phyloP scores from a whole-genome alignment of 1,140 invertebrate genomes.

The Brachionus asplanchnoidis region DNA sequence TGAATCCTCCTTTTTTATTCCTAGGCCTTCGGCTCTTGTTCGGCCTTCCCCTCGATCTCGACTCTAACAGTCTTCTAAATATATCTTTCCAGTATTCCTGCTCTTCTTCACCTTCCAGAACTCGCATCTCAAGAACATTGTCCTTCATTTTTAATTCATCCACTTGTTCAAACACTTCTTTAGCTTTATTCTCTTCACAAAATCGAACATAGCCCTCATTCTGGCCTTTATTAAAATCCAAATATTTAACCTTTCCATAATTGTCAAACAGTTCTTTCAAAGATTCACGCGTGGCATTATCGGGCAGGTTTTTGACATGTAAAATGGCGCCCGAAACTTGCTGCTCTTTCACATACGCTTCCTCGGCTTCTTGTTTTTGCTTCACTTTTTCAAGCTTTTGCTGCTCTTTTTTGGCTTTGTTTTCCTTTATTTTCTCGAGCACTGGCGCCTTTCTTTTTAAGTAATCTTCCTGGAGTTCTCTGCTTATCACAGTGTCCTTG shows the following conservation, averaged over 20 bases:
- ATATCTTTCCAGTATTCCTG: constrained; percentile 23
- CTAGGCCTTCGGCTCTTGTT: no score
- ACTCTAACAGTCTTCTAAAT: background rate
- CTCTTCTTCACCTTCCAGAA: constrained; percentile 41
- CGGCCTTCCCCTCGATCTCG: background rate
- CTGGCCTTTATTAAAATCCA: constrained; percentile 19
- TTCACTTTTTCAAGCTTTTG: constrained; percentile 11
- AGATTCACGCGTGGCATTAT: background rate
- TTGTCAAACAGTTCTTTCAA: constrained; percentile 38
- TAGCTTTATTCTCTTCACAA: constrained; percentile 14
- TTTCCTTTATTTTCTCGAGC: constrained; percentile 11
- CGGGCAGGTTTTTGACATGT: background rate
- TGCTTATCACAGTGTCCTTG: background rate
- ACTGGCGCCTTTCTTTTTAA: constrained; percentile 30
- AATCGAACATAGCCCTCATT: constrained; percentile 25
- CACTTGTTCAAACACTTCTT: background rate
- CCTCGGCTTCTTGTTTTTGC: constrained; percentile 21
- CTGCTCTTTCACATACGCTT: constrained; percentile 34
- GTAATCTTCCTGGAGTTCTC: constrained; percentile 33
- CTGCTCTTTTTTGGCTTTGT: constrained; percentile 30
- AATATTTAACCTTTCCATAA: background rate
- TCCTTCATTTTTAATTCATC: background rate
- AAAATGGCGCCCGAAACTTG: background rate
- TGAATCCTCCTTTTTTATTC: no score
- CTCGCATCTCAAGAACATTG: background rate